phyloP scores from a whole-genome alignment of 2,113 vertebrate species.

The Dipodomys spectabilis region DNA sequence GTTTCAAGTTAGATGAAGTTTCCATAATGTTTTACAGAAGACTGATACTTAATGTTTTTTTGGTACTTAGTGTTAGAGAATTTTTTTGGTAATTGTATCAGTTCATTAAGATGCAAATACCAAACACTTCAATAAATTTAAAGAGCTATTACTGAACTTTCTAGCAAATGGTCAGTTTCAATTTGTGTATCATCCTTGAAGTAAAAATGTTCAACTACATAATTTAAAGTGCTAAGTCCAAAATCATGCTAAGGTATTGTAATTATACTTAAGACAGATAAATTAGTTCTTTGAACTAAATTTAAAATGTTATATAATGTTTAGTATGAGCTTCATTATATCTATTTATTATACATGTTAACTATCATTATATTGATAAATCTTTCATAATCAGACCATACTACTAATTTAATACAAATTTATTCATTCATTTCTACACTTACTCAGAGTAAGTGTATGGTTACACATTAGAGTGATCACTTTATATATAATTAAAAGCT shows the following conservation, averaged over 20 bases:
- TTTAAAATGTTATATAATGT: constrained; percentile 22
- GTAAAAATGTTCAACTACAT: background rate
- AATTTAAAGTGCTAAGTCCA: background rate
- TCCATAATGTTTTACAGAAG: background rate
- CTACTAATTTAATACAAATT: background rate
- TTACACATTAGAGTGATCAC: background rate
- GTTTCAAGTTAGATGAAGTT: background rate
- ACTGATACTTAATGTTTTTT: background rate
- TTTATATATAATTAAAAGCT: background rate
- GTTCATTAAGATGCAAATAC: constrained; percentile 32
- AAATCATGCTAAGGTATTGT: constrained; percentile 9
- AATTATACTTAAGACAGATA: constrained; percentile 1
- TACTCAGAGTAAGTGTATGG: background rate
- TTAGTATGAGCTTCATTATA: constrained; percentile 1
- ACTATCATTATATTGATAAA: background rate
- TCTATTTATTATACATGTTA: background rate
- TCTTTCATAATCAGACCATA: background rate
- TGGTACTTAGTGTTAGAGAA: background rate
- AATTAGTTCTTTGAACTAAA: background rate
- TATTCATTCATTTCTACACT: background rate
- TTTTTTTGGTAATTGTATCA: background rate
- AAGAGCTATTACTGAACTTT: constrained; percentile 15
- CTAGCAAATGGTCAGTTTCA: constrained; percentile 20
- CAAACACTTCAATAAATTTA: background rate
- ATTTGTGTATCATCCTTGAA: background rate